phyloP scores from a whole-genome alignment of 2,888 invertebrate genomes.

The Dasysyrphus tricinctus region DNA sequence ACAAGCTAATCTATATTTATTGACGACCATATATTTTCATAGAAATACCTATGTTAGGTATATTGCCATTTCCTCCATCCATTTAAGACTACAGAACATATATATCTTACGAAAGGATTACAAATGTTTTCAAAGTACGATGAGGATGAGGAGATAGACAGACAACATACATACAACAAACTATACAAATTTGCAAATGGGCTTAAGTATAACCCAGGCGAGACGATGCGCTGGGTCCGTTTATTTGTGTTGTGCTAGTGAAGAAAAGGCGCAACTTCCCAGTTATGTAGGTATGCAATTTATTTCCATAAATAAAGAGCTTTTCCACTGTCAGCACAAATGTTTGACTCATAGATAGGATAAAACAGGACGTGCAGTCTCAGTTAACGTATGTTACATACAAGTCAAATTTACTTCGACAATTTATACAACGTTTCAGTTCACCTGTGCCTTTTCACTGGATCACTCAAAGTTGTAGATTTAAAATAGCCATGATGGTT shows the following conservation, averaged over 20 bases:
- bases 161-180: constrained; percentile 31
- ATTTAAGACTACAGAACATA: constrained; percentile 5
- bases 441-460: constrained; percentile 6
- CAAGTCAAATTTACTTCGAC: neutral
- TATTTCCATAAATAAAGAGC: constrained; percentile 66
- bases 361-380: constrained; percentile 10
- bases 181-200: constrained; percentile 53
- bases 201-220: constrained; percentile 56
- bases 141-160: constrained; percentile 11
- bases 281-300: constrained; percentile 38
- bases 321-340: constrained; percentile 63
- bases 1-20: constrained; percentile 67
- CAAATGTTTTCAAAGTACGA: too few species aligned
- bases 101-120: constrained; percentile 61
- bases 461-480: neutral
- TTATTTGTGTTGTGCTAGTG: constrained; percentile 19
- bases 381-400: neutral
- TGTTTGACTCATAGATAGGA: constrained; percentile 15
- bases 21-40: constrained; percentile 56
- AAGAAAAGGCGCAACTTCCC: constrained; percentile 50
- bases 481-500: neutral
- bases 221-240: neutral
- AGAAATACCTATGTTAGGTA: neutral
- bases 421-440: constrained; percentile 5
- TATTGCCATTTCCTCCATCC: neutral